A percentile compares a stretch with the other conserved stretches of the same genome.
Conservation (phyloP, 1,140 invertebrate species). For the Chymomyza costata region DNA sequence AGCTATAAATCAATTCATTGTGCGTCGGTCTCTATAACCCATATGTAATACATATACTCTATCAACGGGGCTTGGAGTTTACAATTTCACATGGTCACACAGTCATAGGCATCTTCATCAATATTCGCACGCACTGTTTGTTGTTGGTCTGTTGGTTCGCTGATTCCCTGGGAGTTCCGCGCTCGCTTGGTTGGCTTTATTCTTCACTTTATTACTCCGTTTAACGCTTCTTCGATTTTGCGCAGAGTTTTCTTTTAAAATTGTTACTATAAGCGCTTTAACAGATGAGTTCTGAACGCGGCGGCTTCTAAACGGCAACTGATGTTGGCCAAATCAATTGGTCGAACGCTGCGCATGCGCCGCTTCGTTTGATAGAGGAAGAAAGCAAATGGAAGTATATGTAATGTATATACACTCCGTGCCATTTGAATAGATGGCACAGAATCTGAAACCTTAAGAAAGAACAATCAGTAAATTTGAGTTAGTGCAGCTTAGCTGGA, state of each 20-base stretch:
- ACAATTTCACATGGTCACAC: constrained; percentile 27
- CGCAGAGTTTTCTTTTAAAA: constrained; percentile 10
- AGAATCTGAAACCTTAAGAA: too few species aligned
- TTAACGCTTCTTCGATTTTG: constrained; percentile 30
- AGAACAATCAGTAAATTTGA: too few species aligned
- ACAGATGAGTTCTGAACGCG: constrained; percentile 58
- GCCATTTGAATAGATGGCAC: too few species aligned
- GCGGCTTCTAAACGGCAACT: constrained; percentile 65
- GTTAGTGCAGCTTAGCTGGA: too few species aligned
- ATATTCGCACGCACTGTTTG: constrained; percentile 37
- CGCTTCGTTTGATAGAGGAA: not conserved
- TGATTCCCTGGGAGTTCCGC: too few species aligned
- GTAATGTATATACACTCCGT: too few species aligned
- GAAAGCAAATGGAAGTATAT: too few species aligned
- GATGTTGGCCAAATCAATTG: constrained; percentile 64
- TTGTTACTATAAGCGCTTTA: too few species aligned
- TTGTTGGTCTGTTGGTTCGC: not conserved
- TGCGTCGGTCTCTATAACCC: too few species aligned
- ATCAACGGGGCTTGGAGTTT: constrained; percentile 20
- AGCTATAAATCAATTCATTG: not conserved
- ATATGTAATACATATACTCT: too few species aligned
- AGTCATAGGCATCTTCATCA: too few species aligned
- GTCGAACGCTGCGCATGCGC: constrained; percentile 18
- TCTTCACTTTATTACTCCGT: constrained; percentile 8
- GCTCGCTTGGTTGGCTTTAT: too few species aligned